Conservation (phyloP, 2,113 vertebrate genomes). For the Planiliza haematocheilus region DNA sequence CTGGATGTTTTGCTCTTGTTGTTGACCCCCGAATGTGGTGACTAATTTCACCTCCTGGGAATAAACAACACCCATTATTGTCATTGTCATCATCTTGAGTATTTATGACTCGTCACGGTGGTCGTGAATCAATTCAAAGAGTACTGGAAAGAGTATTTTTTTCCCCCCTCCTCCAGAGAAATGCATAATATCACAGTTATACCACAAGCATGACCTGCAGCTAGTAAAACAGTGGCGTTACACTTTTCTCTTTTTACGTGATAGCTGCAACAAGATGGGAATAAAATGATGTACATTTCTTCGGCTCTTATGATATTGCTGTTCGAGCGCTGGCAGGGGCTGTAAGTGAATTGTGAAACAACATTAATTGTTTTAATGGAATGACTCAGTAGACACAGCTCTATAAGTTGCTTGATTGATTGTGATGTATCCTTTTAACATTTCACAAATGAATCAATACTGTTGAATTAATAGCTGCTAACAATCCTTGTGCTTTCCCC, state of each 20-base stretch:
- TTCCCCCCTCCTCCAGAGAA: background rate
- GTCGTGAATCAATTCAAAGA: conserved; percentile 38
- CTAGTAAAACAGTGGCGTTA: background rate
- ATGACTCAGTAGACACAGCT: too few species aligned
- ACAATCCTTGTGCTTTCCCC: conserved; percentile 7
- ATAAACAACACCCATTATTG: conserved; percentile 41
- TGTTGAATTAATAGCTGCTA: conserved; percentile 29
- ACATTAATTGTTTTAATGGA: too few species aligned
- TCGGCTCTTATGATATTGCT: background rate
- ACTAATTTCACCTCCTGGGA: conserved; percentile 30
- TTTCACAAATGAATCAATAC: conserved; percentile 18
- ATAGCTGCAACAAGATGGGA: background rate
- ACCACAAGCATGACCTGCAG: conserved; percentile 20
- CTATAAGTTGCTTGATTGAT: too few species aligned
- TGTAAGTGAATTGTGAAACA: too few species aligned
- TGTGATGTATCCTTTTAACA: too few species aligned
- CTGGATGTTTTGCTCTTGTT: conserved; percentile 31
- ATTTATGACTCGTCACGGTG: conserved; percentile 43
- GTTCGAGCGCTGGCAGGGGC: background rate
- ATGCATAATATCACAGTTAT: conserved; percentile 7
- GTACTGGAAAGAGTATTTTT: background rate
- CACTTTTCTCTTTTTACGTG: background rate
- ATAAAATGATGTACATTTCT: background rate
- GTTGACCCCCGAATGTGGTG: conserved; percentile 29
- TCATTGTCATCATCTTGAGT: conserved; percentile 26